phyloP scores from a whole-genome alignment of 2,888 invertebrate genomes.

The Coronaproctus castanopsis region DNA sequence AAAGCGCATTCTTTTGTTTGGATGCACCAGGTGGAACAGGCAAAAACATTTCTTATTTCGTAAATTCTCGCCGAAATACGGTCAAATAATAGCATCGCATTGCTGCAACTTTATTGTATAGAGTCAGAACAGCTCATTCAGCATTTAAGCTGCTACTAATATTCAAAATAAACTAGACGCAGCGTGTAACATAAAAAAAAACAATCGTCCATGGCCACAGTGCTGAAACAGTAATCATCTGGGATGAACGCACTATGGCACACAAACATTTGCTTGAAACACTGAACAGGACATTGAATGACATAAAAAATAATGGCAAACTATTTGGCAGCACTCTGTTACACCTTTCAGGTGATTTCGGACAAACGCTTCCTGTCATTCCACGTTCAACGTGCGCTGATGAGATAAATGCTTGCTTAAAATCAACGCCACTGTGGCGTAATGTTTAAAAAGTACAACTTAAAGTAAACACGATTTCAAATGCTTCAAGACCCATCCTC shows the following conservation, averaged over 20 bases:
- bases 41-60: neutral
- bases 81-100: neutral
- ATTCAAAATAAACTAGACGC: too few species aligned
- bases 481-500: too few species aligned
- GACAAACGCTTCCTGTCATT: constrained; percentile 23
- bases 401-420: constrained; percentile 15
- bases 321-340: constrained; percentile 19
- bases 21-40: neutral
- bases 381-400: constrained; percentile 16
- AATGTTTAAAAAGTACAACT: constrained; percentile 15
- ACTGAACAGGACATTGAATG: constrained; percentile 17
- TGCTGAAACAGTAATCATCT: too few species aligned
- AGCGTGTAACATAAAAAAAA: neutral
- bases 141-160: neutral
- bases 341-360: constrained; percentile 22
- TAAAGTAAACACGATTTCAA: too few species aligned
- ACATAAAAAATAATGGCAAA: constrained; percentile 12
- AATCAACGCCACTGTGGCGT: constrained; percentile 4
- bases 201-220: neutral
- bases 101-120: neutral
- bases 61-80: neutral
- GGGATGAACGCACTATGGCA: too few species aligned
- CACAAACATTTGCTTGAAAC: constrained; percentile 20
- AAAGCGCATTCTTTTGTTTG: too few species aligned
- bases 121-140: neutral